Percentiles rank a stretch among this genome's conserved stretches.
phyloP scores from a whole-genome alignment of 2,888 invertebrate genomes.

The Diplazon laetatorius region DNA sequence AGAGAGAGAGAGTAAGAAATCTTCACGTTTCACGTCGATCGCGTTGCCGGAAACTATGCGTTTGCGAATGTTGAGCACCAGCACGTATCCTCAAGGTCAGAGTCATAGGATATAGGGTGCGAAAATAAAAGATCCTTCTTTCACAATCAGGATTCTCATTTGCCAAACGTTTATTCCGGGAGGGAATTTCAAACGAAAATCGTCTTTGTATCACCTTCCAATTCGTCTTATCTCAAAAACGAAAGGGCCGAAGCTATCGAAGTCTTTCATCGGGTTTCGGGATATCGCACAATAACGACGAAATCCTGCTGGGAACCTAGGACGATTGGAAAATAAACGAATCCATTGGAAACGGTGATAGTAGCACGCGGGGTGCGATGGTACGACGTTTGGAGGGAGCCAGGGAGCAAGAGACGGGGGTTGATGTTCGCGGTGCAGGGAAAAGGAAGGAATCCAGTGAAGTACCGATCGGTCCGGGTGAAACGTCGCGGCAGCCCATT shows the following conservation, averaged over 20 bases:
- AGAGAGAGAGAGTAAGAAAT: too few species aligned
- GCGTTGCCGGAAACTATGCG: too few species aligned
- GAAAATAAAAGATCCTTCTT: not conserved
- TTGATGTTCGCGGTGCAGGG: not conserved
- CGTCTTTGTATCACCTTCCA: slow-evolving; percentile 30
- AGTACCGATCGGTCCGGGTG: slow-evolving; percentile 54
- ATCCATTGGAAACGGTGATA: slow-evolving; percentile 35
- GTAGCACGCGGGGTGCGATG: not conserved
- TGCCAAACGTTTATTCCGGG: slow-evolving; percentile 15
- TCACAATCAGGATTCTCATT: slow-evolving; percentile 29
- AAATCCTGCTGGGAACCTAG: slow-evolving; percentile 7
- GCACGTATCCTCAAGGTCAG: too few species aligned
- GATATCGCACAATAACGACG: slow-evolving; percentile 44
- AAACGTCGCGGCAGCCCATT: slow-evolving; percentile 57
- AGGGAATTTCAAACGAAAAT: slow-evolving; percentile 18
- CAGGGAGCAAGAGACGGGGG: not conserved
- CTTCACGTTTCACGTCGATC: too few species aligned
- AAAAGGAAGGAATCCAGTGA: slow-evolving; percentile 32
- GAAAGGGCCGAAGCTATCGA: slow-evolving; percentile 49
- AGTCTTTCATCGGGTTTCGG: slow-evolving; percentile 32
- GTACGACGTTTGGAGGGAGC: slow-evolving; percentile 3
- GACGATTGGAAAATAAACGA: slow-evolving; percentile 46
- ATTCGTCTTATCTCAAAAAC: slow-evolving; percentile 28
- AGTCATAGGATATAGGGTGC: not conserved
- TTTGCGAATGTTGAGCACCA: not conserved